These are phyloP conservation scores for Acromyrmex echinatior DNA, from an alignment of 1,140 invertebrate species.

Conservation along the genomic window DNA sequence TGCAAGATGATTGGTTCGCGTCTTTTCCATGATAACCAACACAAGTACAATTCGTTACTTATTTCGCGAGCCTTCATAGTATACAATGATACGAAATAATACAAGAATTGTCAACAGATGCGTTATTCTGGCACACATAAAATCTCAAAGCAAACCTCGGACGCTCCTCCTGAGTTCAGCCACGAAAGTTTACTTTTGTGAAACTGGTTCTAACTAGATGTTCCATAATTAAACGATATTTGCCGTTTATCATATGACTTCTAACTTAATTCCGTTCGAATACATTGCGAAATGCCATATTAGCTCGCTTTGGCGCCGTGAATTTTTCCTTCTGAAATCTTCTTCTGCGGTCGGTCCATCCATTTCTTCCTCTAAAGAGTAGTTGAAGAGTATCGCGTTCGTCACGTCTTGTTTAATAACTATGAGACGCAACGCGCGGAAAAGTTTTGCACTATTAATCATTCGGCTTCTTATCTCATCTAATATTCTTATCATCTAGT, in stretches of 20 bases:
- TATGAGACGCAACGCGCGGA: background rate
- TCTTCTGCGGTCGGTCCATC: background rate
- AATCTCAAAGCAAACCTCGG: background rate
- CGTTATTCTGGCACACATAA: background rate
- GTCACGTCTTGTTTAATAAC: conserved; percentile 12
- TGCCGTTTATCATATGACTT: conserved; percentile 37
- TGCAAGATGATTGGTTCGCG: background rate
- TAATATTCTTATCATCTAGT: conserved; percentile 33
- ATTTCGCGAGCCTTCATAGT: background rate
- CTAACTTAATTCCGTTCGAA: conserved; percentile 49
- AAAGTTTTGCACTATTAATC: conserved; percentile 51
- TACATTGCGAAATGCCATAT: conserved; percentile 53
- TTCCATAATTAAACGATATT: conserved; percentile 55
- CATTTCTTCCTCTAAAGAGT: background rate
- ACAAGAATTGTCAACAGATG: background rate
- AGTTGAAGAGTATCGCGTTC: background rate
- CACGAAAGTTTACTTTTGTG: conserved; percentile 28
- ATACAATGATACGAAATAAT: background rate
- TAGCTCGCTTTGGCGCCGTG: conserved; percentile 3
- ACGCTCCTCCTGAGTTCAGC: background rate
- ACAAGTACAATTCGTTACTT: background rate
- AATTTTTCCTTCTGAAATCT: conserved; percentile 37
- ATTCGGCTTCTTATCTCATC: conserved; percentile 16
- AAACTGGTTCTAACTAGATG: conserved; percentile 61
- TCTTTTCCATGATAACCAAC: background rate